A percentile compares a stretch with the other conserved stretches of the same genome.
phyloP scores from a whole-genome alignment of 92 coral and sea anemone species.

The Porites divaricata region DNA sequence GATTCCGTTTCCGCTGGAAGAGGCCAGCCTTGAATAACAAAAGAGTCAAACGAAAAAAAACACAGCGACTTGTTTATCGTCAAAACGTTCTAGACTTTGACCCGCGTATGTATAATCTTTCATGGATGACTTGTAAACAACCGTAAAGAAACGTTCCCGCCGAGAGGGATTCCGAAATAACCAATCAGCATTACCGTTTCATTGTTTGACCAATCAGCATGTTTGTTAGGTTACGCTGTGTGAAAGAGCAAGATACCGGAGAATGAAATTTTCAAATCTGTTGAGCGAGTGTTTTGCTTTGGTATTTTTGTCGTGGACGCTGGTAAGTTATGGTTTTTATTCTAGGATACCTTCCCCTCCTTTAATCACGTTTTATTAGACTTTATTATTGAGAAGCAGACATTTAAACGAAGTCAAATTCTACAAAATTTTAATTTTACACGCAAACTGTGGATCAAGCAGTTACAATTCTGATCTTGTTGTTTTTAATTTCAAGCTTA shows the following conservation, averaged over 20 bases:
- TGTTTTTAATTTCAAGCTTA: too few species aligned
- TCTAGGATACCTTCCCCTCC: not conserved
- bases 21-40: too few species aligned
- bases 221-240: not conserved
- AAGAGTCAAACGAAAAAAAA: not conserved
- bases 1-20: too few species aligned
- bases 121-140: slow-evolving; percentile 11
- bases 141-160: slow-evolving; percentile 21
- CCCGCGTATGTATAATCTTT: not conserved
- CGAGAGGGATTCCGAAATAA: not conserved
- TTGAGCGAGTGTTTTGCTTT: too few species aligned
- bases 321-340: not conserved
- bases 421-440: not conserved
- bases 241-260: slow-evolving; percentile 37
- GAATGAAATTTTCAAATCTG: slow-evolving; percentile 6
- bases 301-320: not conserved
- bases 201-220: slow-evolving; percentile 15
- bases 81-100: not conserved
- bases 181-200: slow-evolving; percentile 30
- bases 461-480: too few species aligned
- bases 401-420: not conserved
- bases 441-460: too few species aligned
- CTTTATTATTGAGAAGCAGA: not conserved
- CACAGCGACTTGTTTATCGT: not conserved
- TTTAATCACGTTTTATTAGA: not conserved